Percentiles rank a stretch among this genome's conserved stretches.
phyloP scores from a whole-genome alignment of 2,888 invertebrate species.

The Eupithecia subfuscata region DNA sequence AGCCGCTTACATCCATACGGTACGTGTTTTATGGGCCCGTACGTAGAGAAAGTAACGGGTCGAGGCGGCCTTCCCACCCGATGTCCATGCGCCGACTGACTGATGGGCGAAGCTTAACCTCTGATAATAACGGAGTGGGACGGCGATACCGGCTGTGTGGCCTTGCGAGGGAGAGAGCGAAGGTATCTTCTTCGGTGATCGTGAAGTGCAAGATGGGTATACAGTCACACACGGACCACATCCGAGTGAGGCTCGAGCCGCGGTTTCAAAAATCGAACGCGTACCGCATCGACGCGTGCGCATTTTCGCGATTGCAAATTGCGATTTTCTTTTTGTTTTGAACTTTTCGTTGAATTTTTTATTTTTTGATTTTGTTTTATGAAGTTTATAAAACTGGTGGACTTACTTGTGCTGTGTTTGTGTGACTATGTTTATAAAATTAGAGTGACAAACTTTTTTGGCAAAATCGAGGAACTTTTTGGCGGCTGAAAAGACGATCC shows the following conservation, averaged over 20 bases:
- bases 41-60: constrained; percentile 76
- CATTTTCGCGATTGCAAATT: constrained; percentile 57
- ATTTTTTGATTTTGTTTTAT: not conserved
- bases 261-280: constrained; percentile 74
- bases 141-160: constrained; percentile 49
- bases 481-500: constrained; percentile 54
- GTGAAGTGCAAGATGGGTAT: constrained; percentile 82
- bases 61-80: constrained; percentile 74
- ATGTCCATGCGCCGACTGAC: constrained; percentile 79
- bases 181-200: constrained; percentile 83
- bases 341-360: constrained; percentile 44
- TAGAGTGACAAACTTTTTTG: constrained; percentile 61
- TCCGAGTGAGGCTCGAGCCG: constrained; percentile 78
- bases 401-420: constrained; percentile 51
- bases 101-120: constrained; percentile 81
- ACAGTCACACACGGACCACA: constrained; percentile 83
- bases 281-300: constrained; percentile 71
- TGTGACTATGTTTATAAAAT: constrained; percentile 57
- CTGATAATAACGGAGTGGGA: constrained; percentile 81
- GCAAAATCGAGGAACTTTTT: constrained; percentile 52
- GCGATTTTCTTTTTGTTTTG: constrained; percentile 33
- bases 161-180: constrained; percentile 62
- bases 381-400: constrained; percentile 43
- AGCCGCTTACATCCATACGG: constrained; percentile 65
- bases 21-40: constrained; percentile 70